Conservation (phyloP, 2,888 invertebrate species). For the Callimorpha dominula region DNA sequence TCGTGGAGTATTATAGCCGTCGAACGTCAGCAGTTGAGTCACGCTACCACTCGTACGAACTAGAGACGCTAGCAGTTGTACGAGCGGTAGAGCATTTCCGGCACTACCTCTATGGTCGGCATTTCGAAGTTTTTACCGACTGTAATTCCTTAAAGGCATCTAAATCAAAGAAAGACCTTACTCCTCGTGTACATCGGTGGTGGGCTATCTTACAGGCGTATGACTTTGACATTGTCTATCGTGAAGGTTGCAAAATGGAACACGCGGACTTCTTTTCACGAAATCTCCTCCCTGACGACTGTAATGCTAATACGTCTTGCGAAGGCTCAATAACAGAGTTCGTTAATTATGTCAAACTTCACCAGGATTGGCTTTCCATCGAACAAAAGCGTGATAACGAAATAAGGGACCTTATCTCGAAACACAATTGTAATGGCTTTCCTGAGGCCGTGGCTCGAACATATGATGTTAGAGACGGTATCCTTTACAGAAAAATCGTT, state of each 20-base stretch:
- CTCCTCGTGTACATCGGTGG: constrained; percentile 13
- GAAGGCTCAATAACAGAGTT: too few relatives aligned
- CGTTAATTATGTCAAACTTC: too few relatives aligned
- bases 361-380: too few relatives aligned
- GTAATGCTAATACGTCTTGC: too few relatives aligned
- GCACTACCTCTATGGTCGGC: constrained; percentile 11
- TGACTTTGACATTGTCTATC: constrained; percentile 36
- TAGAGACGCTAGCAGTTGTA: too few relatives aligned
- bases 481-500: constrained; percentile 46
- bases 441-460: constrained; percentile 20
- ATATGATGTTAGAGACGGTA: too few relatives aligned
- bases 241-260: constrained; percentile 35
- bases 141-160: too few relatives aligned
- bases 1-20: constrained; percentile 7
- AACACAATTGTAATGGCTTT: constrained; percentile 29
- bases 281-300: too few relatives aligned
- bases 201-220: constrained; percentile 14
- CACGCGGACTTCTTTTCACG: constrained; percentile 46
- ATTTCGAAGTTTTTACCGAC: constrained; percentile 11
- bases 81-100: constrained; percentile 14
- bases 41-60: constrained; percentile 12
- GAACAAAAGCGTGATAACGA: too few relatives aligned
- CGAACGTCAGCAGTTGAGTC: constrained; percentile 10
- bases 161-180: not conserved
- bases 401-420: constrained; percentile 25